Conservation (phyloP, 2,888 invertebrate species). For the Noctuana brunneofusca region DNA sequence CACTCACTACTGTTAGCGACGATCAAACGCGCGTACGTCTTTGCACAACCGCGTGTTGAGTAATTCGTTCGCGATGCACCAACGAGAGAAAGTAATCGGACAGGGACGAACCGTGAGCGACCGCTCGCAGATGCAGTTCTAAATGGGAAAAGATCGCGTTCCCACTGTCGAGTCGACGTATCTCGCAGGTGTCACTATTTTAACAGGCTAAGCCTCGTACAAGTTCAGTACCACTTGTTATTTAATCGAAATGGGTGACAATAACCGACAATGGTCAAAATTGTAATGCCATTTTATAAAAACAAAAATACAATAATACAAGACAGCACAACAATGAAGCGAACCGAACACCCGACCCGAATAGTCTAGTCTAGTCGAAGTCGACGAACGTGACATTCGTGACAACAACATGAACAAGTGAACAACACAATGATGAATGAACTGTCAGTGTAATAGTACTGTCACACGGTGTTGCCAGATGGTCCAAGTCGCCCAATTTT, state of each 20-base stretch:
- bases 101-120: constrained; percentile 46
- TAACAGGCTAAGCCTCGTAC: constrained; percentile 1
- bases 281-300: constrained; percentile 44
- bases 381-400: too few species aligned
- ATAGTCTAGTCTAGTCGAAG: too few species aligned
- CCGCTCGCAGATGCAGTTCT: constrained; percentile 62
- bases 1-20: constrained; percentile 56
- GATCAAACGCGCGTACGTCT: constrained; percentile 54
- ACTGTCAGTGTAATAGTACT: too few species aligned
- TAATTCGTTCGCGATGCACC: constrained; percentile 68
- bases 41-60: constrained; percentile 69
- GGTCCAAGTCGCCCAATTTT: too few species aligned
- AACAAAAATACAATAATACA: constrained; percentile 40
- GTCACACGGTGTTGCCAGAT: too few species aligned
- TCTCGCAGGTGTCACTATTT: constrained; percentile 2
- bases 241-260: constrained; percentile 9
- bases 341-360: constrained; percentile 22
- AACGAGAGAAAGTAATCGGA: constrained; percentile 74
- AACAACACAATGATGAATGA: too few species aligned
- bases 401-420: too few species aligned
- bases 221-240: neutral
- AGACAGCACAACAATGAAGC: constrained; percentile 39
- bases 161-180: constrained; percentile 50
- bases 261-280: constrained; percentile 32
- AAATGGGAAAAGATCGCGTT: constrained; percentile 53